Evolutionary conservation across 1,140 invertebrate species (phyloP), one percentile per base, ranked within the genome.

Genomic region (Lepidotrigona ventralis): DNA sequence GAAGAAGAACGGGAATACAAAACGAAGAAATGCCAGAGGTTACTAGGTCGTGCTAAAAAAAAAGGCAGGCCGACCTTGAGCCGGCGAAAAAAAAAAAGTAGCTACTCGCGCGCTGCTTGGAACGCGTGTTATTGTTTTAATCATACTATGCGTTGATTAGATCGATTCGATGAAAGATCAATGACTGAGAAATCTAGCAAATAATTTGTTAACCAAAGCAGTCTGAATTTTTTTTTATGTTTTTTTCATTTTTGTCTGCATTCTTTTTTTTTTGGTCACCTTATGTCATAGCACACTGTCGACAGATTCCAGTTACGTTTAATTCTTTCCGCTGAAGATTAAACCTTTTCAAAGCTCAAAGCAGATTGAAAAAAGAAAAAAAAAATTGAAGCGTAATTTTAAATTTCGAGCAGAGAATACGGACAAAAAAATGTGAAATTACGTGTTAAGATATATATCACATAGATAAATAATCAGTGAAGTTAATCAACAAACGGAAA

Each of bases 1-100:
- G 21, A 29, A 46, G 46, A 29, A 19, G 12, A 81, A 21, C 15
- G 33, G 3, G 19, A 69, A 68, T 33, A 29, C 64, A 60, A 83
- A 78, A 77, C 56, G 74, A 70, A 70, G 81, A 83, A 83, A 83
- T 78, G 81, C 81, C 81, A 83, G 69, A 78, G 81, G 81, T 83
- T 51, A 77, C 26, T 58, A 21, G 64, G 72, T 69, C 80, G 53
- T 23, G 72, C 54, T 76, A 69, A 76, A 58, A 76, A 56, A 69
- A 68, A 46, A 46, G 39, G 58, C 19, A 51, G n/a, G 2, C 33
- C 68, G 21, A 76, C 73, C 72, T 76, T 82, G 73, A n/a, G 21
- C n/a, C 60, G 19, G n/a, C 29, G 3, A 81, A 75, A 75, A 21
- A n/a, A 19, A 17, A 58, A 33, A 29, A 17, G 23, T 51, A 72